Conservation (phyloP, 2,888 invertebrate genomes). For the Epistrophe grossulariae region DNA sequence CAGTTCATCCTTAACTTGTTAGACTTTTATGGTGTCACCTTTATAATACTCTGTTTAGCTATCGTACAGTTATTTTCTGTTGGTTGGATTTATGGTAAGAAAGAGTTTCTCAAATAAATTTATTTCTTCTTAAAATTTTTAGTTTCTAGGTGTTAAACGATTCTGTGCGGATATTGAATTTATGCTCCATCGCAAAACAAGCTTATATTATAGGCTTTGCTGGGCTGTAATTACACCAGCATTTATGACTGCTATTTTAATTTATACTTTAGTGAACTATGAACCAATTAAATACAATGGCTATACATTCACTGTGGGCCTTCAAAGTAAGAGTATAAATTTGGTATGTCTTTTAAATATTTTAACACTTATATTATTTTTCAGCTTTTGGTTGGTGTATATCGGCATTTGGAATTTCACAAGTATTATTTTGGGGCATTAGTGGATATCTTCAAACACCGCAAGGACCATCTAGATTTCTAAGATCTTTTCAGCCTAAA, state of each 20-base stretch:
- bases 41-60: conserved; percentile 88
- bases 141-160: conserved; percentile 85
- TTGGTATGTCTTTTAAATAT: not conserved
- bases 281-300: conserved; percentile 87
- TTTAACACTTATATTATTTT: not conserved
- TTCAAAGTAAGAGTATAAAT: conserved; percentile 85
- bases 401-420: conserved; percentile 84
- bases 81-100: conserved; percentile 90
- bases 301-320: conserved; percentile 86
- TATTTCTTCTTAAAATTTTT: not conserved
- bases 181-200: conserved; percentile 88
- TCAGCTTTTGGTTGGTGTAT: conserved; percentile 84
- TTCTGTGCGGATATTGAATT: conserved; percentile 90
- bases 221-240: conserved; percentile 91
- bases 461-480: conserved; percentile 77
- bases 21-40: conserved; percentile 90
- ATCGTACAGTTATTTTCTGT: conserved; percentile 88
- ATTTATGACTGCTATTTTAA: conserved; percentile 88
- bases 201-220: conserved; percentile 91
- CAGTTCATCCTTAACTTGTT: conserved; percentile 89
- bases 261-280: conserved; percentile 88
- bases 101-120: not conserved
- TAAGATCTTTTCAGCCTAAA: conserved; percentile 80
- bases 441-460: conserved; percentile 78
- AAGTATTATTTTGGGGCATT: conserved; percentile 84